Evolutionary conservation across 2,888 invertebrate species (phyloP), one percentile per base, ranked within the genome.

Genomic region (Hybos culiciformis): DNA sequence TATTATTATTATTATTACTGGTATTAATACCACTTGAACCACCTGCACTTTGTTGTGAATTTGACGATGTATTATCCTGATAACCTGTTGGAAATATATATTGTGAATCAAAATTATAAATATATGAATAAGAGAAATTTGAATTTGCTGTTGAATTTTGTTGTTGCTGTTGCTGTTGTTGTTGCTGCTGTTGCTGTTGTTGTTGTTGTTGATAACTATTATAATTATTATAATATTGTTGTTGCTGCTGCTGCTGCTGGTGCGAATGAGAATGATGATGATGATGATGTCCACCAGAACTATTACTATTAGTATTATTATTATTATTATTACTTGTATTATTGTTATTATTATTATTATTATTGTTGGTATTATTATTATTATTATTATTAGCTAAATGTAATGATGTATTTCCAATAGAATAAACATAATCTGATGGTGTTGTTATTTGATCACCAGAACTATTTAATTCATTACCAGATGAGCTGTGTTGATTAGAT

Each of bases 61-160:
- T 65, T 33, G 65, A 65, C 46, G 66, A 65, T 53, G 62, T 63
- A 47, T 63, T 66, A 53, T 66, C 65, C 57, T 64, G 66, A 50
- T 66, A 66, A 59, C 66, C 65, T 66, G 67, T 63, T 56, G 66
- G 63, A 49, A 67, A 66, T 60, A 67, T 62, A 57, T 67, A 74
- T 56, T 69, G 70, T 52, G 72, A 66, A 53, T 73, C 72, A 61
- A 73, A 70, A 55, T 70, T 69, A 53, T 70, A 68, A 56, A 71
- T 66, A 53, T 65, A 65, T 56, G 65, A 65, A 52, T 65, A 65
- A 48, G 64, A 62, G 48, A 63, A 64, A 51, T 63, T 65, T 46
- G 63, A 59, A 51, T 67, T 63, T 57, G 57, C 56, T 57, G 63
- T 61, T 54, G 59, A 58, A 47, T 58, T 57, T 54, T 61, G 61